phyloP scores from a whole-genome alignment of 1,140 invertebrate species.

The Akabosia matsudoensis region DNA sequence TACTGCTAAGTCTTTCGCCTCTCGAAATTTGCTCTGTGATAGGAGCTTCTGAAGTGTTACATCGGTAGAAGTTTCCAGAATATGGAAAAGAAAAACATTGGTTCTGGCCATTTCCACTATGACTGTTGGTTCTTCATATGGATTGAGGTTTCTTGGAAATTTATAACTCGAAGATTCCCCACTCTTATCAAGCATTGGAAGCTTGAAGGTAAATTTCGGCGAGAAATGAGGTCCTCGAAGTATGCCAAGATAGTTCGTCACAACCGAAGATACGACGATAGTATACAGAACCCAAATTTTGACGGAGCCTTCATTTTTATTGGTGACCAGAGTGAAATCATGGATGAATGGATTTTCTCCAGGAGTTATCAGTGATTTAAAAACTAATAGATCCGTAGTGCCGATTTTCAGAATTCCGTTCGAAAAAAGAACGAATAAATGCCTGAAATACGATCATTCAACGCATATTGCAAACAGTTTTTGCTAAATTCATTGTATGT shows the following conservation, averaged over 20 bases:
- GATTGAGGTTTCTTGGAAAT: constrained; percentile 19
- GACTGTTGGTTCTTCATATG: constrained; percentile 32
- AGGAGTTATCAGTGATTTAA: background rate
- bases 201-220: constrained; percentile 23
- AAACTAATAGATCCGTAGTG: constrained; percentile 22
- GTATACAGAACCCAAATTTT: constrained; percentile 41
- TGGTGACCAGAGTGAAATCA: constrained; percentile 35
- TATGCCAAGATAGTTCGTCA: constrained; percentile 34
- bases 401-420: constrained; percentile 37
- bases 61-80: constrained; percentile 40
- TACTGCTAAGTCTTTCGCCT: constrained; percentile 33
- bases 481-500: background rate
- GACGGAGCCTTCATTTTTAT: background rate
- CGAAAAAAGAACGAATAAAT: constrained; percentile 40
- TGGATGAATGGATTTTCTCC: constrained; percentile 20
- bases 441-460: constrained; percentile 14
- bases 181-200: background rate
- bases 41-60: constrained; percentile 38
- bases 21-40: constrained; percentile 31
- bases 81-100: constrained; percentile 19
- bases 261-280: background rate
- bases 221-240: constrained; percentile 21
- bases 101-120: constrained; percentile 24
- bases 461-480: background rate
- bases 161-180: background rate